Evolutionary conservation across 2,888 invertebrate genomes (phyloP).

Genomic region (Oegoconia quadripuncta): DNA sequence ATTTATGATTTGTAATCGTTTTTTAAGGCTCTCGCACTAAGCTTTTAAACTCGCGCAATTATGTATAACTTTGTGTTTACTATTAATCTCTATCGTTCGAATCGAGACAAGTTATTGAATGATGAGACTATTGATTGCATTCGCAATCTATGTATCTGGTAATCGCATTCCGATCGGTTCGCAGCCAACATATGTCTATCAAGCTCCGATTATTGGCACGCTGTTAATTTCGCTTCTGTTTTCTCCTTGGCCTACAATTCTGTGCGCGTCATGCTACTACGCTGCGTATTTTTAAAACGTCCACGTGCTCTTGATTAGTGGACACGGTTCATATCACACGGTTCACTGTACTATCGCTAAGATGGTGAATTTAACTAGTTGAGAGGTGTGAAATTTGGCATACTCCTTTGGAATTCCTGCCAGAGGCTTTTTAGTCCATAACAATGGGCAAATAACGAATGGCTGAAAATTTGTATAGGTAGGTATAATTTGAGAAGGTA

Average conservation of each 20-base stretch:
- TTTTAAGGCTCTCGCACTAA: too few relatives aligned
- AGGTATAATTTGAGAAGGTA: too few relatives aligned
- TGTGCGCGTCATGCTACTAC: constrained; percentile 25
- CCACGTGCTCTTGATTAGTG: constrained; percentile 32
- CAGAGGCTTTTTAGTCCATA: constrained; percentile 6
- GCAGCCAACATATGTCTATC: constrained; percentile 13
- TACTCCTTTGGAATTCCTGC: constrained; percentile 19
- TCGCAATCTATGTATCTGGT: constrained; percentile 2
- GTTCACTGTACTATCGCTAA: constrained; percentile 47
- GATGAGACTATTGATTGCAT: not conserved
- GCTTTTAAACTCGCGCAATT: too few relatives aligned
- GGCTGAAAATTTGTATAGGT: too few relatives aligned
- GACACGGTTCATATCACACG: constrained; percentile 27
- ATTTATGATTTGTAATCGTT: too few relatives aligned
- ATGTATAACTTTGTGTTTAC: too few relatives aligned
- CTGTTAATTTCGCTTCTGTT: constrained; percentile 25
- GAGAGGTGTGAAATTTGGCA: constrained; percentile 54
- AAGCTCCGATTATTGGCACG: constrained; percentile 28
- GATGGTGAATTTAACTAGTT: too few relatives aligned
- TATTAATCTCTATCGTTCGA: too few relatives aligned
- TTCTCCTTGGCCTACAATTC: constrained; percentile 55
- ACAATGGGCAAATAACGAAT: too few relatives aligned
- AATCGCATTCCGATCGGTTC: constrained; percentile 27
- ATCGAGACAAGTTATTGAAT: too few relatives aligned
- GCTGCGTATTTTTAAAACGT: constrained; percentile 25